Evolutionary conservation across 1,140 invertebrate genomes (phyloP), one percentile per base, ranked within the genome.

Genomic region (Pemphigus obesinymphae): DNA sequence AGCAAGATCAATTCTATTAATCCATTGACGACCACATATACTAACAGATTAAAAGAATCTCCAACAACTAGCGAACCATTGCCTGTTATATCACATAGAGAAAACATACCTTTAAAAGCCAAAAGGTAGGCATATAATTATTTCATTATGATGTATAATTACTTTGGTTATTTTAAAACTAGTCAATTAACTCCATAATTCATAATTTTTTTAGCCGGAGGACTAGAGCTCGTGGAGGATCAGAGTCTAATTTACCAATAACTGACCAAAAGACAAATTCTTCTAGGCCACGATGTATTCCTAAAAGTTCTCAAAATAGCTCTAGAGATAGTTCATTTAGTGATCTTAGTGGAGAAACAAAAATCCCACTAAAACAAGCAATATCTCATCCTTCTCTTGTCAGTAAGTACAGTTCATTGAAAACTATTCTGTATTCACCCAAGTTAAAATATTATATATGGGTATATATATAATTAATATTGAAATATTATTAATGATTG

Each of bases 1-100:
- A 93, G 93, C 4, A 92, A 93, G 87, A 92, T 95, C 37, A 87
- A 89, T 55, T 83, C 84, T 20, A 84, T 84, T 8, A 80, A 80
- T 6, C 70, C 70, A 50, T 50, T 73, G 0, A 10, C 45, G 13
- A 10, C 45, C 31, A 29, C 45, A 7, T 73, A n/a, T 20, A 37
- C 70, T 13, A 73, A 73, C 43, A 61, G 53, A 20, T 13, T 80
- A 3, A 80, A 80, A 80, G 55, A 80, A 31, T 80, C 76, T 20
- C 76, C 76, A 1, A 80, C 76, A 20, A 80, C 63, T 31, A 80
- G 50, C 31, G 76, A 80, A 63, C 76, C 76, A 45, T 61, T 80
- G 23, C 76, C 76, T 6, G 7, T 61, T 13, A 61, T 55, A 45
- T 80, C 76, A 63, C 76, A 63, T 3, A 37, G 55, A 43, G 53